These are phyloP conservation scores for Protosalanx chinensis DNA, from an alignment of 2,797 vertebrate genomes.

Conservation along the genomic window DNA sequence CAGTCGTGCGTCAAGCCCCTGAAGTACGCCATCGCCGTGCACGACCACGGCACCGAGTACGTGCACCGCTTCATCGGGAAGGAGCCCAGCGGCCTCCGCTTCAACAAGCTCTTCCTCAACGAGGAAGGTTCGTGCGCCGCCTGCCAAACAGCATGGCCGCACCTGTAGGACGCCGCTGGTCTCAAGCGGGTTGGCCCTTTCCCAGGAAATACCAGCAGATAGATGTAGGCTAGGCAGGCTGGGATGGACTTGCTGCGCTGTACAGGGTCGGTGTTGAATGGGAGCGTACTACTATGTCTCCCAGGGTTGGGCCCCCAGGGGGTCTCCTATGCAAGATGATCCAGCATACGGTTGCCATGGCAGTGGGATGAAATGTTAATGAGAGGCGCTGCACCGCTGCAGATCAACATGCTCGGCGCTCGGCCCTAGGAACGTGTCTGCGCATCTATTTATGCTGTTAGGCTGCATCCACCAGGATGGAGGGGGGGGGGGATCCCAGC, in stretches of 20 bases:
- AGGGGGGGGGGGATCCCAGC: not conserved
- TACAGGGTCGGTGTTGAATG: not conserved
- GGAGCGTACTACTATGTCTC: not conserved
- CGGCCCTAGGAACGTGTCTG: not conserved
- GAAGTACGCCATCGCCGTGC: slow-evolving; percentile 94
- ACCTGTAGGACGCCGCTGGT: not conserved
- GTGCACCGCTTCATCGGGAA: slow-evolving; percentile 98
- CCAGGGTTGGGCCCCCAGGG: not conserved
- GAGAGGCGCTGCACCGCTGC: slow-evolving; percentile 18
- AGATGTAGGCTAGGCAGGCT: too few relatives aligned
- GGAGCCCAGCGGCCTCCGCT: slow-evolving; percentile 94
- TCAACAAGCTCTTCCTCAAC: slow-evolving; percentile 97
- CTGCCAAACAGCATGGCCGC: not conserved
- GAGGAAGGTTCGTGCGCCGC: slow-evolving; percentile 86
- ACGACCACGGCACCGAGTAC: slow-evolving; percentile 95
- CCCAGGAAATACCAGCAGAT: not conserved
- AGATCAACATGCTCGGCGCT: not conserved
- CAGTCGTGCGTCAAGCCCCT: slow-evolving; percentile 97
- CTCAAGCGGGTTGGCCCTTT: not conserved
- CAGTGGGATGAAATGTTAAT: slow-evolving; percentile 40
- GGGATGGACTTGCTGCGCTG: not conserved
- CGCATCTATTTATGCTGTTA: not conserved
- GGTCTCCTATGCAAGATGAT: slow-evolving; percentile 23
- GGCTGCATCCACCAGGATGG: not conserved
- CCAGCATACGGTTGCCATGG: slow-evolving; percentile 39